A percentile compares a stretch with the other conserved stretches of the same genome.
These are phyloP conservation scores for Phrynosoma blainvillii DNA, from an alignment of 2,113 vertebrate species.

Conservation along the genomic window DNA sequence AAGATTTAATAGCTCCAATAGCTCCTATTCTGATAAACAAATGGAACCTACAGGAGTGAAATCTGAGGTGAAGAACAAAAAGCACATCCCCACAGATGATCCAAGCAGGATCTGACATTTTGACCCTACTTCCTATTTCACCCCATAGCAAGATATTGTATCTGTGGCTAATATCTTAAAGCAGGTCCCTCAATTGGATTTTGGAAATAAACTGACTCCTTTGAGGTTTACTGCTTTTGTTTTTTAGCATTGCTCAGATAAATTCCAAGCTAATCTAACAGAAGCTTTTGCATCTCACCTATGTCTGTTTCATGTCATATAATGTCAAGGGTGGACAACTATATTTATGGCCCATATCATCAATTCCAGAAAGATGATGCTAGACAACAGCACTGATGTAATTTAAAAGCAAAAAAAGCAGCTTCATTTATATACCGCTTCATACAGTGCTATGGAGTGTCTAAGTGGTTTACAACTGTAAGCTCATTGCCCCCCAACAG, in stretches of 20 bases:
- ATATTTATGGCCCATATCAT: background rate
- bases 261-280: background rate
- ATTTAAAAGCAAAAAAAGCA: too few species aligned
- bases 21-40: background rate
- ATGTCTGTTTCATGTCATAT: background rate
- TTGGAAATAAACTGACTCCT: background rate
- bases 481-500: too few species aligned
- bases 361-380: too few species aligned
- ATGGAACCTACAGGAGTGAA: background rate
- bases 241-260: background rate
- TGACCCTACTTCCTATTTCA: background rate
- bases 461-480: too few species aligned
- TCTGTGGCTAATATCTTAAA: background rate
- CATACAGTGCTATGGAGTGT: too few species aligned
- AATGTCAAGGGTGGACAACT: background rate
- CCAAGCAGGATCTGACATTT: too few species aligned
- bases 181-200: background rate
- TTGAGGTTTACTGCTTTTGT: background rate
- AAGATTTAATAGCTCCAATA: background rate
- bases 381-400: too few species aligned
- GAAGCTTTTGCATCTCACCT: background rate
- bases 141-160: background rate
- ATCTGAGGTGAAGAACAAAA: background rate
- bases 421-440: too few species aligned
- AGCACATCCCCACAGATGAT: background rate